Conservation (phyloP, 2,797 vertebrate genomes). For the Morus bassanus region DNA sequence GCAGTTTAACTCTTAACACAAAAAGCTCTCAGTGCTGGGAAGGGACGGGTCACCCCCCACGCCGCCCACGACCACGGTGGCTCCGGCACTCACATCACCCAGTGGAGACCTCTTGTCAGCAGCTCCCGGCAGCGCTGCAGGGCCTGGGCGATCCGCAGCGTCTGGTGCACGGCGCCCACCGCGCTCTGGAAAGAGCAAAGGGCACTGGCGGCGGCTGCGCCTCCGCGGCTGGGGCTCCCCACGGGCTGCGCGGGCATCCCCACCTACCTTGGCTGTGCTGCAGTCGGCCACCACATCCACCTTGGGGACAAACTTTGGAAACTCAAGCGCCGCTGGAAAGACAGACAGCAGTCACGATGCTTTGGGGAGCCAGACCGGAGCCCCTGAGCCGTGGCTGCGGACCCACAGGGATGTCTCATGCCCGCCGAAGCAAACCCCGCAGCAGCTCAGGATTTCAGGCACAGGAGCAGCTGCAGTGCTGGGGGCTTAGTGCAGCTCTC, state of each 20-base stretch:
- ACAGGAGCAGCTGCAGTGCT: fast-evolving
- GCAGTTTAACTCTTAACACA: fast-evolving
- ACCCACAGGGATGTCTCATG: background rate
- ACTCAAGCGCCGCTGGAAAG: constrained; percentile 76
- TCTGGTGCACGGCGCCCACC: constrained; percentile 84
- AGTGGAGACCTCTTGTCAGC: constrained; percentile 84
- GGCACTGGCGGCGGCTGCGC: background rate
- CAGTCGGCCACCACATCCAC: constrained; percentile 88
- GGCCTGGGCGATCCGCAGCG: constrained; percentile 76
- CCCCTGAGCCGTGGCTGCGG: fast-evolving
- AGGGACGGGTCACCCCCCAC: fast-evolving
- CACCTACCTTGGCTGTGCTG: constrained; percentile 83
- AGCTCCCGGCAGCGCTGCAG: constrained; percentile 79
- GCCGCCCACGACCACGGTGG: fast-evolving
- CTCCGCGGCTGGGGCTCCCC: fast-evolving
- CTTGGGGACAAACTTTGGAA: constrained; percentile 77
- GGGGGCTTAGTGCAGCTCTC: background rate
- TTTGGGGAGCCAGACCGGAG: background rate
- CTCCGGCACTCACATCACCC: constrained; percentile 81
- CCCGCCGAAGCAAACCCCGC: fast-evolving
- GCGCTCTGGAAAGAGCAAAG: constrained; percentile 72
- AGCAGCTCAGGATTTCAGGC: background rate
- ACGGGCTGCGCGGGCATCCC: fast-evolving
- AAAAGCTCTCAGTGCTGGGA: background rate
- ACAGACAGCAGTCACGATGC: fast-evolving